Percentiles rank a stretch among this genome's conserved stretches.
Conservation (phyloP, 2,888 invertebrate species). For the Tromatobia lineatoria region DNA sequence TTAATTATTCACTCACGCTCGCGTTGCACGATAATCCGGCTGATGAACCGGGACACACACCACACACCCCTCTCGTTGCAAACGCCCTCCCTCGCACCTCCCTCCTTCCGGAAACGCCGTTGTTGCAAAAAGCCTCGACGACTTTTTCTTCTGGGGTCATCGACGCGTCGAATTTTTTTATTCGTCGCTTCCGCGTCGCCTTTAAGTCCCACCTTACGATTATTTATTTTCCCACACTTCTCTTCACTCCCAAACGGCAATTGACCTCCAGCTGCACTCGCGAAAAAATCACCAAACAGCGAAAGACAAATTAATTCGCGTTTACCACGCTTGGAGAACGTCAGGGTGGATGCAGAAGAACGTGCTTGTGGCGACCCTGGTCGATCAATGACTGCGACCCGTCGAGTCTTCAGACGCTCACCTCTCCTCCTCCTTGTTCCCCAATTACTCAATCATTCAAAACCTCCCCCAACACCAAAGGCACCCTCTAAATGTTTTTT, state of each 20-base stretch:
- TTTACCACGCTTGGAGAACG: not conserved
- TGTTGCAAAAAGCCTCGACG: constrained; percentile 39
- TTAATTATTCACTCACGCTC: constrained; percentile 47
- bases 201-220: not conserved
- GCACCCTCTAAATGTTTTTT: not conserved
- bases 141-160: constrained; percentile 42
- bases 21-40: constrained; percentile 52
- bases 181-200: not conserved
- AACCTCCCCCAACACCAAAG: not conserved
- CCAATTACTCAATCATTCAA: constrained; percentile 23
- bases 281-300: not conserved
- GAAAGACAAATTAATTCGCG: not conserved
- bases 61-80: constrained; percentile 18
- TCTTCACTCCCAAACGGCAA: not conserved
- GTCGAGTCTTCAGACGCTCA: constrained; percentile 41
- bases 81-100: not conserved
- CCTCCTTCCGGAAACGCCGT: constrained; percentile 18
- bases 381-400: constrained; percentile 67
- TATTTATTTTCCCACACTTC: not conserved
- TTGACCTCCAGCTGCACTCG: not conserved
- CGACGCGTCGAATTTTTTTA: constrained; percentile 37
- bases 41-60: constrained; percentile 42
- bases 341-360: not conserved
- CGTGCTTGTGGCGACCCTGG: constrained; percentile 46
- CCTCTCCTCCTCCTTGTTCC: constrained; percentile 1